phyloP scores from a whole-genome alignment of 2,888 invertebrate species.

The Lycocerus yunnanus region DNA sequence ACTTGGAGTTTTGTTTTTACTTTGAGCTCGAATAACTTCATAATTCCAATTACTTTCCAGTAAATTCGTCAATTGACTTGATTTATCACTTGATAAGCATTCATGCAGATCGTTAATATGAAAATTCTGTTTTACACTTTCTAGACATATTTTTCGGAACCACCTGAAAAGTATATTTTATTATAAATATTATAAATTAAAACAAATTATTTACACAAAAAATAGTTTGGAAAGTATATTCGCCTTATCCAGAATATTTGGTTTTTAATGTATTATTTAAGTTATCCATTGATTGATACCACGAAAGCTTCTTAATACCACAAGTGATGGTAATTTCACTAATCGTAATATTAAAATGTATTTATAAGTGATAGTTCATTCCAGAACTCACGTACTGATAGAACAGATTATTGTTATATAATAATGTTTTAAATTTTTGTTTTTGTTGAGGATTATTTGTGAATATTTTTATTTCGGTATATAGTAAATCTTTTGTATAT shows the following conservation, averaged over 20 bases:
- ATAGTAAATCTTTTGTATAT: too few species aligned
- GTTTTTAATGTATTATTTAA: neutral
- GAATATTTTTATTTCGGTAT: too few species aligned
- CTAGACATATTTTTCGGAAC: slow-evolving; percentile 69
- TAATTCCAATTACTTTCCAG: slow-evolving; percentile 66
- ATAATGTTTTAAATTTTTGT: too few species aligned
- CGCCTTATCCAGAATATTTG: neutral
- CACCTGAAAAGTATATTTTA: slow-evolving; percentile 61
- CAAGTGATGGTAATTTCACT: too few species aligned
- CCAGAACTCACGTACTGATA: too few species aligned
- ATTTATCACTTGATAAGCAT: slow-evolving; percentile 70
- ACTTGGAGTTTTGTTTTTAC: slow-evolving; percentile 59
- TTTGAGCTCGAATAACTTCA: slow-evolving; percentile 57
- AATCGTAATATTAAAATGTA: too few species aligned
- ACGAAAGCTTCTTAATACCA: too few species aligned
- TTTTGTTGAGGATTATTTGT: too few species aligned
- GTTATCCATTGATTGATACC: slow-evolving; percentile 62
- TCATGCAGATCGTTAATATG: slow-evolving; percentile 68
- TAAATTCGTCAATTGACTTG: slow-evolving; percentile 65
- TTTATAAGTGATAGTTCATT: too few species aligned
- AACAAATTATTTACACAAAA: neutral
- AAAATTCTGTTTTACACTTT: slow-evolving; percentile 69
- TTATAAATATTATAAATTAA: neutral
- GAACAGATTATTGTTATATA: too few species aligned
- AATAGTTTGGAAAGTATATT: neutral